These are phyloP conservation scores for Murina feae DNA, from an alignment of 2,113 vertebrate genomes.

Conservation along the genomic window DNA sequence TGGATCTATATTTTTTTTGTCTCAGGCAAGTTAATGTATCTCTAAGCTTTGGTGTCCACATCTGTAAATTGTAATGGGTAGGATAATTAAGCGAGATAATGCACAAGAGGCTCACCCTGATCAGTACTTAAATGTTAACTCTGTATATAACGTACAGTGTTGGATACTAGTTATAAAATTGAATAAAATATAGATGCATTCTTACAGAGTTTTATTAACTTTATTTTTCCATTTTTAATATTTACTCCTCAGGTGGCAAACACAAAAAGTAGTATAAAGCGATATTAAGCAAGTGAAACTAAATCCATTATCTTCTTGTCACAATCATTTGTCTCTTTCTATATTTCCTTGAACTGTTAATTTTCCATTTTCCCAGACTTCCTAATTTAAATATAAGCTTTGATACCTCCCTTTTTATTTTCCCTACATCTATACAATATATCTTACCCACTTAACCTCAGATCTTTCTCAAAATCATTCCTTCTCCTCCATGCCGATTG, in stretches of 20 bases:
- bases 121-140: slow-evolving; percentile 13
- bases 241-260: background rate
- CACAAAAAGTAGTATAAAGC: background rate
- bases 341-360: background rate
- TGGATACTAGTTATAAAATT: background rate
- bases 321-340: background rate
- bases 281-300: background rate
- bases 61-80: background rate
- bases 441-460: background rate
- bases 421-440: background rate
- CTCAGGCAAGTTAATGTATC: background rate
- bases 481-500: background rate
- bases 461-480: background rate
- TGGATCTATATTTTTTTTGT: background rate
- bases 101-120: background rate
- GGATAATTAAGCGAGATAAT: background rate
- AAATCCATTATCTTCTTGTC: background rate
- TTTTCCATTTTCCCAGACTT: background rate
- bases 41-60: background rate
- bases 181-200: background rate
- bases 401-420: background rate
- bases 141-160: background rate
- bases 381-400: background rate
- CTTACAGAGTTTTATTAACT: background rate
- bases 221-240: slow-evolving; percentile 31